Evolutionary conservation across 1,140 invertebrate species (phyloP).

Genomic region (Lordiphosa clarofinis): DNA sequence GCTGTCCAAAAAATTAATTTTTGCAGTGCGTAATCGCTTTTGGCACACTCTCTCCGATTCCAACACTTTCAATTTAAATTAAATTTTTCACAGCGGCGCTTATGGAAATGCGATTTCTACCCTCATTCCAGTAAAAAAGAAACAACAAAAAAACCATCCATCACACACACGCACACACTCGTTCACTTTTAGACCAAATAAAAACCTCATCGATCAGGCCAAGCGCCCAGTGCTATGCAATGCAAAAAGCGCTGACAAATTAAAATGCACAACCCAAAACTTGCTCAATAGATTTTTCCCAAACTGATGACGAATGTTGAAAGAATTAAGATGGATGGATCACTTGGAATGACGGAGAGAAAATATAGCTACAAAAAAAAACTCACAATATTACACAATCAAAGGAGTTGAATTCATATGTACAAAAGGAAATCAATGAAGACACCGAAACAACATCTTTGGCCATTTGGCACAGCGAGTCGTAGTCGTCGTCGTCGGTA

Average conservation of each 20-base stretch:
- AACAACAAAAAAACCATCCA: conserved; percentile 33
- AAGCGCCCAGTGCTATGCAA: conserved; percentile 57
- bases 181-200: conserved; percentile 47
- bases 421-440: conserved; percentile 31
- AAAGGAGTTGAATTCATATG: conserved; percentile 20
- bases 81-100: conserved; percentile 20
- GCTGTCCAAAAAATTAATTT: too few relatives aligned
- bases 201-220: conserved; percentile 75
- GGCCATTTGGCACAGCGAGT: conserved; percentile 45
- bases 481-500: conserved; percentile 5
- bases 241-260: conserved; percentile 67
- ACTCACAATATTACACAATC: conserved; percentile 16
- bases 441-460: conserved; percentile 36
- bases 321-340: conserved; percentile 79
- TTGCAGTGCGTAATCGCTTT: too few relatives aligned
- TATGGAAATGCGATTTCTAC: conserved; percentile 9
- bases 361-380: conserved; percentile 21
- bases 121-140: not conserved
- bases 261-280: conserved; percentile 64
- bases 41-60: not conserved
- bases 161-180: conserved; percentile 33
- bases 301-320: conserved; percentile 71
- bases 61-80: conserved; percentile 53
- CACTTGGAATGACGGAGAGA: conserved; percentile 62
- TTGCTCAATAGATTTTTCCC: conserved; percentile 58